Conservation (phyloP, 2,113 vertebrate species). For the Columba livia region DNA sequence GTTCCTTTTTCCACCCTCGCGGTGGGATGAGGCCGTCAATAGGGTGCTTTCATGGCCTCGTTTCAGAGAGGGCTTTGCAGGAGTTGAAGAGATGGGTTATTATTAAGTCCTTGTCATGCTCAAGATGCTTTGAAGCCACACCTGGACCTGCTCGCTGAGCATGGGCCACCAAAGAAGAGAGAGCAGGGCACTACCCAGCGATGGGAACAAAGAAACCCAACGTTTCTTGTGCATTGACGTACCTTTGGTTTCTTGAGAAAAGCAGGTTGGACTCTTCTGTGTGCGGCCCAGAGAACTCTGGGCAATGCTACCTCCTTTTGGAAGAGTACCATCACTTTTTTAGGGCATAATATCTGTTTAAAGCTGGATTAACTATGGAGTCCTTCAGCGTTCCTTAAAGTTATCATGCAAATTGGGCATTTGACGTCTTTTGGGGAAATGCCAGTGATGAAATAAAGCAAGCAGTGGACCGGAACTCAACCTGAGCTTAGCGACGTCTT, state of each 20-base stretch:
- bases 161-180: constrained; percentile 11
- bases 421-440: not conserved
- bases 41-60: constrained; percentile 17
- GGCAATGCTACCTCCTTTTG: not conserved
- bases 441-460: not conserved
- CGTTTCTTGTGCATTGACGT: not conserved
- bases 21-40: constrained; percentile 17
- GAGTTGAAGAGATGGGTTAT: constrained; percentile 14
- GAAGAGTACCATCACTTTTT: not conserved
- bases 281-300: not conserved
- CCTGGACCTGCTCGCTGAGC: not conserved
- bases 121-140: constrained; percentile 13
- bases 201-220: not conserved
- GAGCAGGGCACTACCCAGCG: not conserved
- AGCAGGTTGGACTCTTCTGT: not conserved
- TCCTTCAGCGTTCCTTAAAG: not conserved
- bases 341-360: not conserved
- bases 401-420: not conserved
- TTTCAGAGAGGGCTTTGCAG: constrained; percentile 18
- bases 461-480: not conserved
- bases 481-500: accelerated
- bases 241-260: not conserved
- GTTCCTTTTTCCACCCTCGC: not conserved
- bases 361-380: not conserved
- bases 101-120: not conserved